phyloP scores from a whole-genome alignment of 2,113 vertebrate genomes.

The Tragelaphus strepsiceros region DNA sequence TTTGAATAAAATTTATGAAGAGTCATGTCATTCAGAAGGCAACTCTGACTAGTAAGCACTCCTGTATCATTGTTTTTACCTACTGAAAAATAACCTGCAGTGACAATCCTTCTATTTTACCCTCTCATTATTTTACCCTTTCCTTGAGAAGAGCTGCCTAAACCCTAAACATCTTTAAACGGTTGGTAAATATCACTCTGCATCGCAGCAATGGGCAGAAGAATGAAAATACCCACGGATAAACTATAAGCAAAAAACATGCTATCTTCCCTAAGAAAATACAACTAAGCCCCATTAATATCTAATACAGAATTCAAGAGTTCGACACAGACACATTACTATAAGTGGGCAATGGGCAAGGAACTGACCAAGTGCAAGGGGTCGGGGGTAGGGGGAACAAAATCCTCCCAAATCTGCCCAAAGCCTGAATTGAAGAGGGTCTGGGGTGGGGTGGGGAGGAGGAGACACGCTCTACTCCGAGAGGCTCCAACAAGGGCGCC shows the following conservation, averaged over 20 bases:
- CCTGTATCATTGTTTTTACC: neutral
- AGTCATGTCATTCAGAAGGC: neutral
- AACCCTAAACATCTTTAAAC: neutral
- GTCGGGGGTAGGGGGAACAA: neutral
- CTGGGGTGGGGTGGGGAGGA: neutral
- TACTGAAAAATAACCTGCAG: neutral
- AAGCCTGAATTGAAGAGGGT: neutral
- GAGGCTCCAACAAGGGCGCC: slow-evolving; percentile 68
- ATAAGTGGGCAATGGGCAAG: neutral
- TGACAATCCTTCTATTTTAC: neutral
- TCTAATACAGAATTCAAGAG: neutral
- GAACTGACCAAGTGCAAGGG: neutral
- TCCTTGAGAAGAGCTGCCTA: neutral
- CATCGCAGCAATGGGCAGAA: neutral
- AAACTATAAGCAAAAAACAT: neutral
- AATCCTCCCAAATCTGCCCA: neutral
- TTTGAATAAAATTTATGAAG: neutral
- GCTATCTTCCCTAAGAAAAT: neutral
- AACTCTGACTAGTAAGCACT: neutral
- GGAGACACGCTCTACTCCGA: neutral
- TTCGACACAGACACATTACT: neutral
- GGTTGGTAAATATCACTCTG: neutral
- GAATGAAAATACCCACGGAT: neutral
- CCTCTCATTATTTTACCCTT: neutral
- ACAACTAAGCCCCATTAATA: neutral